Evolutionary conservation across 2,888 invertebrate species (phyloP).

Genomic region (Petrophora chlorosata): DNA sequence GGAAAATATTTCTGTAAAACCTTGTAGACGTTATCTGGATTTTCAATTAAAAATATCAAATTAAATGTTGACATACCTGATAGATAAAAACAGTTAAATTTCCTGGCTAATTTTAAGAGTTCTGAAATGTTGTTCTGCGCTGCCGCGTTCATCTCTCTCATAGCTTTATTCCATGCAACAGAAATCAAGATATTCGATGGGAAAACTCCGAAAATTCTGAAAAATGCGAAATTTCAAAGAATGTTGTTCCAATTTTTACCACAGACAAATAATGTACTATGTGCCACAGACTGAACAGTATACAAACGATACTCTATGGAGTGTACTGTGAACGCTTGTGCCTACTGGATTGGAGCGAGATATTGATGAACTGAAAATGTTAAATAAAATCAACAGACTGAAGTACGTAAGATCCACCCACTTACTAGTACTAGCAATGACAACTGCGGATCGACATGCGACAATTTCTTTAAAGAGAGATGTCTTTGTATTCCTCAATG

Average conservation of each 20-base stretch:
- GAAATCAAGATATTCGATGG: slow-evolving; percentile 13
- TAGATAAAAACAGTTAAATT: slow-evolving; percentile 95
- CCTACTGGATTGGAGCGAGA: too few species aligned
- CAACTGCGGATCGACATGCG: too few species aligned
- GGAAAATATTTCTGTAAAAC: neutral
- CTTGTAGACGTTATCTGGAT: slow-evolving; percentile 25
- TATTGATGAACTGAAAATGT: too few species aligned
- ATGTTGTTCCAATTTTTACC: slow-evolving; percentile 27
- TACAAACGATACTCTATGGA: neutral
- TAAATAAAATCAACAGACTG: too few species aligned
- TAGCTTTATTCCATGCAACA: slow-evolving; percentile 61
- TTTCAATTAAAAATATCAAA: slow-evolving; percentile 25
- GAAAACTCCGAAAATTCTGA: slow-evolving; percentile 24
- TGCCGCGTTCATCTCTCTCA: slow-evolving; percentile 79
- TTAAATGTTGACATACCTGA: slow-evolving; percentile 83
- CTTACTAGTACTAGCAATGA: too few species aligned
- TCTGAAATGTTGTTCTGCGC: slow-evolving; percentile 74
- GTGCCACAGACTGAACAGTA: neutral
- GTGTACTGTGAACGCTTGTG: too few species aligned
- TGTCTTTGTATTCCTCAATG: too few species aligned
- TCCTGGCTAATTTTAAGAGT: slow-evolving; percentile 91
- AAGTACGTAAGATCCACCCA: too few species aligned
- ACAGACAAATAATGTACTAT: slow-evolving; percentile 16
- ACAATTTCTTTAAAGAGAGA: too few species aligned
- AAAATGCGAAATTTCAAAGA: slow-evolving; percentile 31